Base-by-base conservation (phyloP, 2,797 vertebrate species). In the Chelon labrosus region DNA sequence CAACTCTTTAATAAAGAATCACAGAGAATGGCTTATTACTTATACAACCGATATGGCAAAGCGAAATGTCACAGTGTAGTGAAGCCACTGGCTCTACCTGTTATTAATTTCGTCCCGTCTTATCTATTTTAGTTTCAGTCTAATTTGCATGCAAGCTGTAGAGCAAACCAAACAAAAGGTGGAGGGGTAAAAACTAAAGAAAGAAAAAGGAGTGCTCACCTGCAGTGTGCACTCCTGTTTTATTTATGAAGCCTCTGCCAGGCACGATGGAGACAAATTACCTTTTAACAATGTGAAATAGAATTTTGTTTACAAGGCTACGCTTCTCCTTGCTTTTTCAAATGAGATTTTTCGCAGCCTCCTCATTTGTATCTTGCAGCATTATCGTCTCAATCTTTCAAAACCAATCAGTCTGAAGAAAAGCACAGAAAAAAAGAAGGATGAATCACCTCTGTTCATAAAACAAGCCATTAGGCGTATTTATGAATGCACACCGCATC, bases 241-340 rank as follows among this genome's bases (percentile, higher is more conserved):
- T 94, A 95, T 95, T 95, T 94, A 94, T 94, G 92, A 94, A 94
- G 85, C 80, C 88, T 90, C 86, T 91, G 92, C 86, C 86, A 84
- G 89, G 84, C 85, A 73, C 83, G 82, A 94, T 93, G 90, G 92
- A 94, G 93, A 95, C 93, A 94, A 94, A 95, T 95, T 91, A 93
- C 91, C 93, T 94, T 95, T 95, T 94, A 95, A 95, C 93, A 94
- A 94, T 92, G 91, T 91, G 92, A 93, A 95, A 95, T 94, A 93
- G 94, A 95, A 95, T 94, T 94, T 93, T 94, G 92, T 95, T 95
- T 95, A 94, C 94, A 92, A 92, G 88, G 85, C 93, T 90, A 75
- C 62, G 62, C 90, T 90, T 92, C 88, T 88, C 79, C 75, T 88
- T 87, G 82, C 84, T 88, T 91, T 91, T 92, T 92, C 89, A 92